Conservation (phyloP, 2,888 invertebrate species). For the Microctonus hyperodae region DNA sequence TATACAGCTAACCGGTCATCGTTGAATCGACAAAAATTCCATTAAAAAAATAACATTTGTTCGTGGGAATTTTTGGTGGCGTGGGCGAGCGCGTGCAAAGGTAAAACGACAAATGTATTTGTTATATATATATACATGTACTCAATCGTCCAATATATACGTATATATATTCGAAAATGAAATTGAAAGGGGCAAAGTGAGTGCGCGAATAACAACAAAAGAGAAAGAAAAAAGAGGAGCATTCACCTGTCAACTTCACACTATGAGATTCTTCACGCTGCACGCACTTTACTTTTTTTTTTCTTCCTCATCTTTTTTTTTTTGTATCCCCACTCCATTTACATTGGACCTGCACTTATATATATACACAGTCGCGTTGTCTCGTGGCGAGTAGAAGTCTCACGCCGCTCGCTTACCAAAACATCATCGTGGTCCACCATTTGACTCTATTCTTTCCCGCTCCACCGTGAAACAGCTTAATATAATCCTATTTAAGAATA, state of each 20-base stretch:
- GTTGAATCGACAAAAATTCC: not conserved
- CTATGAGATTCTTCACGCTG: constrained; percentile 11
- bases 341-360: not conserved
- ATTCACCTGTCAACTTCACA: constrained; percentile 60
- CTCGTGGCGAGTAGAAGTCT: constrained; percentile 42
- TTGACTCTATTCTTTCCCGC: constrained; percentile 60
- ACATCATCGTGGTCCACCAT: constrained; percentile 59
- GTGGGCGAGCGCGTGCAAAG: not conserved
- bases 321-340: constrained; percentile 31
- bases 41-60: not conserved
- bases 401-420: constrained; percentile 59
- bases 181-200: constrained; percentile 3
- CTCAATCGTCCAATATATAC: not conserved
- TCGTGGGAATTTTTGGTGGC: not conserved
- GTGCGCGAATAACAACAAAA: constrained; percentile 15
- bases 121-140: too few relatives aligned
- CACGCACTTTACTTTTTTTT: not conserved
- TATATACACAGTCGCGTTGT: not conserved
- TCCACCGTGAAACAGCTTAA: constrained; percentile 59
- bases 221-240: constrained; percentile 37
- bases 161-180: constrained; percentile 3
- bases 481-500: constrained; percentile 62
- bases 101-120: not conserved
- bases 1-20: not conserved
- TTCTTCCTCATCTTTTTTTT: constrained; percentile 28